Conservation (phyloP, 2,113 vertebrate genomes). For the Oenanthe oenanthe region DNA sequence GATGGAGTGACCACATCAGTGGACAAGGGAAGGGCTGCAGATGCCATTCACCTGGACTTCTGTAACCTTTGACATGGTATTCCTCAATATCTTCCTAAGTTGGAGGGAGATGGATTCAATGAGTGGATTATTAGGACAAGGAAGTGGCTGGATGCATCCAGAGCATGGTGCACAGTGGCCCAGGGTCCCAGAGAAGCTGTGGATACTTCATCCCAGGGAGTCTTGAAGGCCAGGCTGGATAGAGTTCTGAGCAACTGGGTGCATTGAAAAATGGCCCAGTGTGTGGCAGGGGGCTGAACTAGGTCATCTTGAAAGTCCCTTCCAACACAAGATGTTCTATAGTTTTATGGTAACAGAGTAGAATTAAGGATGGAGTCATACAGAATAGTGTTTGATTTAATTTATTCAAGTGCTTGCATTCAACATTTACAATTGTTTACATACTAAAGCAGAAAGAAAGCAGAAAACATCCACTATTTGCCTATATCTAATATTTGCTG, state of each 20-base stretch:
- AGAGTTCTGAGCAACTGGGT: neutral
- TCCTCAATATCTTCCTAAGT: no score
- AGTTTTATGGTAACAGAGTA: neutral
- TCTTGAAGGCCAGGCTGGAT: neutral
- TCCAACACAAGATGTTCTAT: neutral
- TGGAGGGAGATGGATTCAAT: neutral
- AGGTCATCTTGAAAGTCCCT: neutral
- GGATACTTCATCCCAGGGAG: neutral
- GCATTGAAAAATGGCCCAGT: accelerated
- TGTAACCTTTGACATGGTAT: neutral
- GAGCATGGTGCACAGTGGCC: neutral
- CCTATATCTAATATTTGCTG: neutral
- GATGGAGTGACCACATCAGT: neutral
- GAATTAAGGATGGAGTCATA: neutral
- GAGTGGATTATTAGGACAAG: neutral
- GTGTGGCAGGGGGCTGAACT: accelerated
- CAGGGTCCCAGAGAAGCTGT: neutral
- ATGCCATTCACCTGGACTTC: neutral
- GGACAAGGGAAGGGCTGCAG: accelerated
- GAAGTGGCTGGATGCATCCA: neutral
- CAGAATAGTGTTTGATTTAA: neutral
- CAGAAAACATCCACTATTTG: neutral
- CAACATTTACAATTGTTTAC: neutral
- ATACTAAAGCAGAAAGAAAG: neutral
- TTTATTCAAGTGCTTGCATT: neutral